A percentile compares a stretch with the other conserved stretches of the same genome.
phyloP scores from a whole-genome alignment of 2,888 invertebrate genomes.

The Melanotus villosus region DNA sequence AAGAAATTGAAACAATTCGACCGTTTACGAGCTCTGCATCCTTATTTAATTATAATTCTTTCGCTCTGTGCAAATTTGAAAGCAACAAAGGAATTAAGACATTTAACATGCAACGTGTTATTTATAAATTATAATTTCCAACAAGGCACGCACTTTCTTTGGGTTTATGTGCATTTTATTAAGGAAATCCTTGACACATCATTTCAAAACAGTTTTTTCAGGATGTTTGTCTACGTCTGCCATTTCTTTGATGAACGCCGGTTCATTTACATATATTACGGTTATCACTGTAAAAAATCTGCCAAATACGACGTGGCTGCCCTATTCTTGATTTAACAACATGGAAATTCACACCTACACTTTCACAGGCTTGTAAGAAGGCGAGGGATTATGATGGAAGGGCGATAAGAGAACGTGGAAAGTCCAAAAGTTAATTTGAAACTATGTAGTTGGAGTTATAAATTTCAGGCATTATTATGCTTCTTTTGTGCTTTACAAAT shows the following conservation, averaged over 20 bases:
- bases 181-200: neutral
- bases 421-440: conserved; percentile 23
- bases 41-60: too few species aligned
- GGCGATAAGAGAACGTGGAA: conserved; percentile 23
- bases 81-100: too few species aligned
- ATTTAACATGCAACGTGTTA: neutral
- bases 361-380: neutral
- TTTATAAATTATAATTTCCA: conserved; percentile 1
- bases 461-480: conserved; percentile 14
- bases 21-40: too few species aligned
- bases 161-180: conserved; percentile 12
- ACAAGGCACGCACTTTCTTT: neutral
- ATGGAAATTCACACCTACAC: conserved; percentile 4
- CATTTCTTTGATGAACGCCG: neutral
- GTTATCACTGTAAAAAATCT: neutral
- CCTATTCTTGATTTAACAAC: conserved; percentile 13
- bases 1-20: too few species aligned
- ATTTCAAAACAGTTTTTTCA: neutral
- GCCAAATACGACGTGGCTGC: neutral
- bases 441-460: conserved; percentile 24
- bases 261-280: neutral
- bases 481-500: conserved; percentile 20
- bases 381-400: conserved; percentile 15
- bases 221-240: neutral
- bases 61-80: too few species aligned